Evolutionary conservation across 2,888 invertebrate species (phyloP), one percentile per base, ranked within the genome.

Genomic region (Keiferia lycopersicella): DNA sequence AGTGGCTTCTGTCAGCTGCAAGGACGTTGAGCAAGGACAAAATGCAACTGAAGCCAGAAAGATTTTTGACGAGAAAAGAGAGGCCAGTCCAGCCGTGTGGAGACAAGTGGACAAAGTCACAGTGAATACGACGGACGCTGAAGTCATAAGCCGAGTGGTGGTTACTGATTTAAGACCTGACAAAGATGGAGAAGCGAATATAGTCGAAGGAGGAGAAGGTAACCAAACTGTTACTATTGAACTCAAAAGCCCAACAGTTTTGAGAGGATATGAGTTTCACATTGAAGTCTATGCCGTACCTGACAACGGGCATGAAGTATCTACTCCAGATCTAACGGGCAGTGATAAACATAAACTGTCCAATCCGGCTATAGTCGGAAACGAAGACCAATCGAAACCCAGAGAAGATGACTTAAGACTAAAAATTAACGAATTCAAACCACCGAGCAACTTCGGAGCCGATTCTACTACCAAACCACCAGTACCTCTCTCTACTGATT

Each of bases 41-140:
- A 62, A 51, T 22, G n/a, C n/a, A 1, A 53, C 38, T 22, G 62
- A 65, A 45, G 78, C 45, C 11, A 20, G 20, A n/a, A 45, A 61
- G 22, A 48, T 48, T 14, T 87, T 77, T 66, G 81, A 89, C 14
- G 82, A 84, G 67, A 80, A 78, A 61, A 68, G 78, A 53, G 77
- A 83, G 70, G 90, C 88, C 0, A 84, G 77, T 45, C 90, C 90
- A 10, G 79, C 87, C 0, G 77, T 89, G 61, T 88, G 88, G 88
- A 78, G 74, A 66, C 87, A 84, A 70, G 67, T 62, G 0, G 74
- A 83, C 62, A 84, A 80, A 50, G 65, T 88, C 0, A 85, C 86
- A 0, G 73, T 90, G 10, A 80, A 78, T 58, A 77, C 82, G 0
- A 77, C 78, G 0, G 75, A 79, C 2, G 73, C 74, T 22, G 84